These are phyloP conservation scores for Lissonota sp. DNA, from an alignment of 2,888 invertebrate species.

Conservation along the genomic window DNA sequence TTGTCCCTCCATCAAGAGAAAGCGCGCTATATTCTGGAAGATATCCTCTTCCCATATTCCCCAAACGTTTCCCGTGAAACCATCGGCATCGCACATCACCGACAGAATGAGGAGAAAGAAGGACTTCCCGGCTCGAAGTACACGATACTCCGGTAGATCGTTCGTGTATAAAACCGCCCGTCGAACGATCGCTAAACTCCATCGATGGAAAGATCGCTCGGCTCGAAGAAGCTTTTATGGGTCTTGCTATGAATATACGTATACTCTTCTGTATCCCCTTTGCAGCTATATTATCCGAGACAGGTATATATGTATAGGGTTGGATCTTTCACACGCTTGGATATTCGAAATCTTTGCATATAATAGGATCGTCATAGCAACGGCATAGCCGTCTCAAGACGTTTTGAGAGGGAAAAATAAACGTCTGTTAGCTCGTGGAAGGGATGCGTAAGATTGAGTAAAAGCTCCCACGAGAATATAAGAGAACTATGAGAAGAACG, in stretches of 20 bases:
- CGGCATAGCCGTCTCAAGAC: slow-evolving; percentile 24
- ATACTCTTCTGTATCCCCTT: slow-evolving; percentile 5
- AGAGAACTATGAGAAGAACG: slow-evolving; percentile 36
- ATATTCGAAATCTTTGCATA: slow-evolving; percentile 63
- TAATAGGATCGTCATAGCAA: slow-evolving; percentile 44
- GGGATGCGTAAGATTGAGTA: slow-evolving; percentile 23
- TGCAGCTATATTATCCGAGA: slow-evolving; percentile 17
- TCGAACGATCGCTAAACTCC: slow-evolving; percentile 60
- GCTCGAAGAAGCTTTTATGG: slow-evolving; percentile 57
- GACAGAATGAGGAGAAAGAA: slow-evolving; percentile 24
- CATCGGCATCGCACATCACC: slow-evolving; percentile 43
- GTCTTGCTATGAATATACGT: slow-evolving; percentile 28
- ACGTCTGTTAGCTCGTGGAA: background rate
- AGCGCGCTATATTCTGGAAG: slow-evolving; percentile 4
- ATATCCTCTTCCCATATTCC: slow-evolving; percentile 34
- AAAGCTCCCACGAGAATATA: slow-evolving; percentile 27
- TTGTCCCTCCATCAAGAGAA: slow-evolving; percentile 46
- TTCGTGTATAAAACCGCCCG: slow-evolving; percentile 57
- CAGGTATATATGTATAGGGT: slow-evolving; percentile 17
- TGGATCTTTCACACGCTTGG: slow-evolving; percentile 57
- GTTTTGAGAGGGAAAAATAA: slow-evolving; percentile 36
- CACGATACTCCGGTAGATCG: slow-evolving; percentile 31
- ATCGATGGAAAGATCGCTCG: slow-evolving; percentile 38
- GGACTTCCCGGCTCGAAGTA: slow-evolving; percentile 33
- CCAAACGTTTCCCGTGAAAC: slow-evolving; percentile 54